These are phyloP conservation scores for Leptoclinus maculatus DNA, from an alignment of 2,797 vertebrate species.

Conservation along the genomic window DNA sequence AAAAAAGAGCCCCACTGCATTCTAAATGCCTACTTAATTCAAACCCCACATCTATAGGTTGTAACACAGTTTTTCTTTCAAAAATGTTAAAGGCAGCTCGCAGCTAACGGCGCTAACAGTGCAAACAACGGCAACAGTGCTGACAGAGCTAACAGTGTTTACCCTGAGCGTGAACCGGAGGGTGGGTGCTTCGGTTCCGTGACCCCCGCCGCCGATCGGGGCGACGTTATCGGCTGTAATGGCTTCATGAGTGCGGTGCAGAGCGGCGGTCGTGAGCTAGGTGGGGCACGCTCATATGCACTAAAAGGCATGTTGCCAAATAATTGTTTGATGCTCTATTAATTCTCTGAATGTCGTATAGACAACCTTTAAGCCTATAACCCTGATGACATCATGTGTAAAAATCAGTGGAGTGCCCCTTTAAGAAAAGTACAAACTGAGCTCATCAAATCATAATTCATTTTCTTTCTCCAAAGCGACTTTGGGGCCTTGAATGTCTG, in stretches of 20 bases:
- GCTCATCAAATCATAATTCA: neutral
- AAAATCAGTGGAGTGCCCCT: slow-evolving; percentile 2
- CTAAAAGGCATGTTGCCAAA: neutral
- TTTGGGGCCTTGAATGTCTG: neutral
- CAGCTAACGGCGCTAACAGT: neutral
- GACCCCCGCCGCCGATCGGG: neutral
- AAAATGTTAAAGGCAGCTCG: neutral
- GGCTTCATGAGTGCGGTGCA: neutral
- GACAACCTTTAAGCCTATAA: neutral
- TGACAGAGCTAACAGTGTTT: neutral
- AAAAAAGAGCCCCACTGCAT: neutral
- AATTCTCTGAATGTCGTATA: neutral
- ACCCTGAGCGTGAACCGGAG: neutral
- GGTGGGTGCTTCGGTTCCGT: neutral
- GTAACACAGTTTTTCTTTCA: no score
- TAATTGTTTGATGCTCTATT: neutral
- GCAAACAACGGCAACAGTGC: neutral
- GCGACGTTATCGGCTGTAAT: neutral
- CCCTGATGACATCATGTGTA: neutral
- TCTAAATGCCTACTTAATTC: neutral
- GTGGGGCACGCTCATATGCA: neutral
- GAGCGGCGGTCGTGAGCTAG: neutral
- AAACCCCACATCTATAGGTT: neutral
- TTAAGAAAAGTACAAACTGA: slow-evolving; percentile 19
- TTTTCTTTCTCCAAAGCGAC: slow-evolving; percentile 6